Evolutionary conservation across 2,113 vertebrate species (phyloP).

Genomic region (Bombycilla garrulus): DNA sequence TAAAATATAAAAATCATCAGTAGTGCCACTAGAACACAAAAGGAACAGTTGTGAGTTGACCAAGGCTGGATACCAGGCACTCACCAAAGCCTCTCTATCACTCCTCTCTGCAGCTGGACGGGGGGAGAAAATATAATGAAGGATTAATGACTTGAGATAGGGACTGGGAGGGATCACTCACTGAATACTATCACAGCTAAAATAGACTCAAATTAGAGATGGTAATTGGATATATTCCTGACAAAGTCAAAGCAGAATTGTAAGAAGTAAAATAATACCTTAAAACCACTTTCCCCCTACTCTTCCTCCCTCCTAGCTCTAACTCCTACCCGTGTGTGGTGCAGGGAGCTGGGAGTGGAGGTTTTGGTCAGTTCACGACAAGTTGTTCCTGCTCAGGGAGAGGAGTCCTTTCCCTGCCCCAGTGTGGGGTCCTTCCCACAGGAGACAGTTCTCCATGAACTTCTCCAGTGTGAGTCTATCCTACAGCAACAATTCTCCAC

Average conservation of each 20-base stretch:
- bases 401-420: not conserved
- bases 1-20: not conserved
- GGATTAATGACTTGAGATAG: not conserved
- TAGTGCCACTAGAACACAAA: not conserved
- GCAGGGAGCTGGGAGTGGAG: not conserved
- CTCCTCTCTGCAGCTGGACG: accelerated
- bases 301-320: not conserved
- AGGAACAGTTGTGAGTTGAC: not conserved
- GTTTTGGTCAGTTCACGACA: not conserved
- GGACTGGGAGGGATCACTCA: not conserved
- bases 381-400: not conserved
- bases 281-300: not conserved
- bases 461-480: not conserved
- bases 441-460: not conserved
- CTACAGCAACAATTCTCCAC: not conserved
- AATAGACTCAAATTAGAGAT: not conserved
- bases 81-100: not conserved
- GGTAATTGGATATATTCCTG: not conserved
- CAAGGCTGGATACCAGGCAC: not conserved
- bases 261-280: not conserved
- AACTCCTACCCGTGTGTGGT: not conserved
- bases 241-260: not conserved
- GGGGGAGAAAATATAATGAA: not conserved
- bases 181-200: not conserved
- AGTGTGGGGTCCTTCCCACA: not conserved